Base-by-base conservation (phyloP, 1,140 invertebrate species). In the Tigriopus japonicus region DNA sequence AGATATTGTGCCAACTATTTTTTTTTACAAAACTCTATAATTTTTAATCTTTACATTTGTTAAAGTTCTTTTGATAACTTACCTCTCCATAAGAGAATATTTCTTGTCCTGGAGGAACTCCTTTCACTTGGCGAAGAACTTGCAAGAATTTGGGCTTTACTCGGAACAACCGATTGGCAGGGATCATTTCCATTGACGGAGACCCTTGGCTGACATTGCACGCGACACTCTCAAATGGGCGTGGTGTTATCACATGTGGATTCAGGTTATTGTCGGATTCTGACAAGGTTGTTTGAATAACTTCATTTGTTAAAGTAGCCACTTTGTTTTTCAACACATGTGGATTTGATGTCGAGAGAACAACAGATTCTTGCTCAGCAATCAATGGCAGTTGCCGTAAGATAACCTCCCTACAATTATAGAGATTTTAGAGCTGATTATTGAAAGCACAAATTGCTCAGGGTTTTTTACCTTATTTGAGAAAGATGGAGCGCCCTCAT, bases 401-500 rank as follows among this genome's bases (percentile, higher is more conserved):
- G 7, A 51, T 7, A 19, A 19, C 21, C 7, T 51, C 45, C 21
- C 15, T 51, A 10, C 3, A 17, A 23, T 51, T 2, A 23, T 7
- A 23, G 3, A 51, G 9, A n/a, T n/a, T n/a, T n/a, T n/a, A n/a
- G n/a, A n/a, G n/a, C n/a, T n/a, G n/a, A n/a, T n/a, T n/a, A n/a
- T n/a, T n/a, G n/a, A n/a, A n/a, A n/a, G n/a, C n/a, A n/a, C n/a
- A n/a, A n/a, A n/a, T n/a, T n/a, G n/a, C 3, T 19, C 15, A 9
- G 3, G 7, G 3, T 51, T 19, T 6, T 41, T 40, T 58, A 52
- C 58, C 58, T 60, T 15, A 60, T 17, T 23, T 60, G 12, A 23
- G 2, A 56, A 6, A 60, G 21, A 23, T 60, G 58, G n/a, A 60
- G 41, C 2, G 41, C 10, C 42, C 15, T 60, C 23, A 60, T 42